A percentile compares a stretch with the other conserved stretches of the same genome.
phyloP scores from a whole-genome alignment of 1,140 invertebrate species.

The Heliothis virescens region DNA sequence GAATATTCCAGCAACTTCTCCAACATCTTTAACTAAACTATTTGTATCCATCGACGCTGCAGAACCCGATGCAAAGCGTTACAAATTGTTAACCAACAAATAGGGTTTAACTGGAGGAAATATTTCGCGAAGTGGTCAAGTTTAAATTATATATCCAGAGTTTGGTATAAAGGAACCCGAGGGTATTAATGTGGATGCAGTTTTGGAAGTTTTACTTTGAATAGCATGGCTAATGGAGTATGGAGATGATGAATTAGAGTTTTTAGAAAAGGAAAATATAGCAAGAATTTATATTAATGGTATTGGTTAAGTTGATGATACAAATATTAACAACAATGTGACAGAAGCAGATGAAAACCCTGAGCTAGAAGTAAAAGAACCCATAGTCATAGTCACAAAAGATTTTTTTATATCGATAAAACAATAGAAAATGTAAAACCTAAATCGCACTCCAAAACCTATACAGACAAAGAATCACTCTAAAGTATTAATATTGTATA shows the following conservation, averaged over 20 bases:
- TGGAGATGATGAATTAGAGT: neutral
- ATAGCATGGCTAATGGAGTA: slow-evolving; percentile 5
- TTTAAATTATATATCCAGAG: slow-evolving; percentile 39
- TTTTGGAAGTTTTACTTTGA: neutral
- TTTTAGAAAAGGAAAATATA: neutral
- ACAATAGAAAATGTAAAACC: neutral
- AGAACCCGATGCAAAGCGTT: neutral
- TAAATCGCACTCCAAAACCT: neutral
- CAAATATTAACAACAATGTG: no score
- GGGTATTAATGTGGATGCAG: neutral
- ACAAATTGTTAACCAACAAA: slow-evolving; percentile 17
- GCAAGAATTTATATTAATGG: no score
- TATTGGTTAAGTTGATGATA: no score
- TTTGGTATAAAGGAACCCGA: slow-evolving; percentile 2
- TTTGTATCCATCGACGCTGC: slow-evolving; percentile 2
- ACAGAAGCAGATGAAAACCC: no score
- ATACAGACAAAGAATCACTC: neutral
- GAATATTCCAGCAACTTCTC: neutral
- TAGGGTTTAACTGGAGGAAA: slow-evolving; percentile 1
- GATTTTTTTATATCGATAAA: neutral
- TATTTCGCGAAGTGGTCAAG: slow-evolving; percentile 16
- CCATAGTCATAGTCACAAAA: no score
- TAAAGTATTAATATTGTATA: neutral
- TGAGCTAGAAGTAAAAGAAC: no score
- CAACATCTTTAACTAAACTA: slow-evolving; percentile 4